phyloP scores from a whole-genome alignment of 2,113 vertebrate genomes.

The Rhipidura dahli region DNA sequence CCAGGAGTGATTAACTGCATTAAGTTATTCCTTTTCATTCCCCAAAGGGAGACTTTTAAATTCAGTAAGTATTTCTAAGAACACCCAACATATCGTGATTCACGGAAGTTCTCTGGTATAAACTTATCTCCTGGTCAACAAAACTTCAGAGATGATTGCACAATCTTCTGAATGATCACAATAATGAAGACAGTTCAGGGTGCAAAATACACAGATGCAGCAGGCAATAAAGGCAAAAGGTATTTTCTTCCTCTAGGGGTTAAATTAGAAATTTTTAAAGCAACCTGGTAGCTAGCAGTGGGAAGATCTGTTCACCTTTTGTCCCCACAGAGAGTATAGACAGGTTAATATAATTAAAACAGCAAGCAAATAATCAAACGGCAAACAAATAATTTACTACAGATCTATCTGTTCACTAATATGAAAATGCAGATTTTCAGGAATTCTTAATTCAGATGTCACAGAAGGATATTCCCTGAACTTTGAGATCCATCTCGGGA shows the following conservation, averaged over 20 bases:
- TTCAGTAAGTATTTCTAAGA: neutral
- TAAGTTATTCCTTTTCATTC: neutral
- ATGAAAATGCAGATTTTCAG: neutral
- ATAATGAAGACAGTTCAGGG: neutral
- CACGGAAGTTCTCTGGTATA: neutral
- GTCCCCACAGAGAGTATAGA: neutral
- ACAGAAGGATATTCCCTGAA: neutral
- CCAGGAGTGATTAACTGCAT: neutral
- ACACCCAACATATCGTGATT: neutral
- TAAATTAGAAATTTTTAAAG: neutral
- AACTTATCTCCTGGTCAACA: neutral
- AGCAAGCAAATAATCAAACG: neutral
- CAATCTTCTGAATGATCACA: neutral
- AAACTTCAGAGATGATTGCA: neutral
- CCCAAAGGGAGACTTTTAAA: neutral
- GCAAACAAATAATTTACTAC: neutral
- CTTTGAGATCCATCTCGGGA: neutral
- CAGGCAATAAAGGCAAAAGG: neutral
- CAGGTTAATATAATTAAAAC: neutral
- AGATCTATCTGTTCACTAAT: neutral
- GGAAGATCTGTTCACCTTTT: neutral
- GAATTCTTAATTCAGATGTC: neutral
- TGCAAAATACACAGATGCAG: neutral
- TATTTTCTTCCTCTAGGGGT: neutral
- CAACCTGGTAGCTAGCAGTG: neutral